A percentile compares a stretch with the other conserved stretches of the same genome.
Evolutionary conservation across 2,888 invertebrate species (phyloP).

Genomic region (Pristionchus entomophagus): DNA sequence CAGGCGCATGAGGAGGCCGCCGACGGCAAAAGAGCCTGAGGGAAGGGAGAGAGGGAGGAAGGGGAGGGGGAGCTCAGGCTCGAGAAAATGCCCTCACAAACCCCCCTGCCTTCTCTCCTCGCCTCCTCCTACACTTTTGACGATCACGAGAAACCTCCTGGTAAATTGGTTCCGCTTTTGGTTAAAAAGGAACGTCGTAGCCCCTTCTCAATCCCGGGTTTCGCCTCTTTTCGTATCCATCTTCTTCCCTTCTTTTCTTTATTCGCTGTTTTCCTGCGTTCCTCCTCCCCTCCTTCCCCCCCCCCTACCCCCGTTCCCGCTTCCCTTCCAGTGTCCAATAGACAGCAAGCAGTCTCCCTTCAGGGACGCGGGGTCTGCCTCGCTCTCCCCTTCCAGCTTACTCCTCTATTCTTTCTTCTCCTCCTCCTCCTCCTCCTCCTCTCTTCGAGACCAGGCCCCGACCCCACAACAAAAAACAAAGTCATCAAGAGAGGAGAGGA

Average conservation of each 20-base stretch:
- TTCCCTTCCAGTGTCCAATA: neutral
- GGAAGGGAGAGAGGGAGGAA: neutral
- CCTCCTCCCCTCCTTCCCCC: neutral
- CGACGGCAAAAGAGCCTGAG: neutral
- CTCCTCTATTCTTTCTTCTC: conserved; percentile 30
- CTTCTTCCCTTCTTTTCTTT: conserved; percentile 41
- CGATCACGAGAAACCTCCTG: neutral
- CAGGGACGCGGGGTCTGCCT: neutral
- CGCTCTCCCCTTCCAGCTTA: conserved; percentile 4
- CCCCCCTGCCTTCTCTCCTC: neutral
- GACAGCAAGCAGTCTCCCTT: no score
- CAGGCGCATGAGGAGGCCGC: neutral
- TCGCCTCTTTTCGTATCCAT: conserved; percentile 30
- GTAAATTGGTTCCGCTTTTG: neutral
- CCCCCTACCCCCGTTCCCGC: neutral
- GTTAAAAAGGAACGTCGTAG: neutral
- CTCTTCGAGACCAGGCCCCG: neutral
- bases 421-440: neutral
- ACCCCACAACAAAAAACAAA: conserved; percentile 43
- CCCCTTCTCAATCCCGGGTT: neutral
- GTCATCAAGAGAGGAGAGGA: conserved; percentile 25
- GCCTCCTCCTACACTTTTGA: conserved; percentile 33
- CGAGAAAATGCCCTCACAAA: conserved; percentile 26
- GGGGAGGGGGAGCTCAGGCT: neutral
- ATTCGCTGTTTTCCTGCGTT: conserved; percentile 18